phyloP scores from a whole-genome alignment of 2,797 vertebrate species.

The Gallinago solitaria region DNA sequence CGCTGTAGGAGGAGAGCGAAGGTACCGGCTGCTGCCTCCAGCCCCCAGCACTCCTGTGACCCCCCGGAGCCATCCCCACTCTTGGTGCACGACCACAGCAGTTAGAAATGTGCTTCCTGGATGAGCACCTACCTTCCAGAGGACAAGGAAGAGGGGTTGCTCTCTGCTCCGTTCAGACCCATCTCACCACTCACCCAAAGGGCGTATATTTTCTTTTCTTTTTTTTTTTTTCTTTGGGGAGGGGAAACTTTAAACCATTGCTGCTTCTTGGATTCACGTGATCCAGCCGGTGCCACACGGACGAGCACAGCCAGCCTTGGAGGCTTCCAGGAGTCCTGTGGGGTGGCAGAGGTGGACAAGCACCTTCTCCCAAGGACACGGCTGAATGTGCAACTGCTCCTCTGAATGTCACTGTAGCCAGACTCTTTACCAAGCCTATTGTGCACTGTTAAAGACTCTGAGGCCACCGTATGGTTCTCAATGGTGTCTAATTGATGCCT shows the following conservation, averaged over 20 bases:
- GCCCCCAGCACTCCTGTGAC: neutral
- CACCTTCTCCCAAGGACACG: neutral
- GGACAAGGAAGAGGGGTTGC: neutral
- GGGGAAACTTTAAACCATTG: neutral
- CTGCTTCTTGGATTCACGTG: neutral
- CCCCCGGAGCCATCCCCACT: neutral
- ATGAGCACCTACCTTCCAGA: neutral
- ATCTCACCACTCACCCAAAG: neutral
- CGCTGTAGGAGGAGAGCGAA: neutral
- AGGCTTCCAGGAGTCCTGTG: neutral
- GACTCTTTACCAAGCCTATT: conserved; percentile 21
- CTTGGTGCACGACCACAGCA: neutral
- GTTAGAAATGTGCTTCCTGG: neutral
- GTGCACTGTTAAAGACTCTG: conserved; percentile 28
- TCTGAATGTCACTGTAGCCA: conserved; percentile 53
- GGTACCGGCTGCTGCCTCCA: neutral
- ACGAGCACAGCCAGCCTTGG: neutral
- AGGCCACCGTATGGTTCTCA: neutral
- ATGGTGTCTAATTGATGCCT: conserved; percentile 68
- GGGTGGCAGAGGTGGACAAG: neutral
- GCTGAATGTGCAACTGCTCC: neutral
- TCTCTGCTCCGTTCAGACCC: neutral
- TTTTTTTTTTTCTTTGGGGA: neutral
- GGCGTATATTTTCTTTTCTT: neutral
- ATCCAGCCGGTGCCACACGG: neutral